Base-by-base conservation (phyloP, 2,888 invertebrate genomes). In the Aporophyla lueneburgensis region DNA sequence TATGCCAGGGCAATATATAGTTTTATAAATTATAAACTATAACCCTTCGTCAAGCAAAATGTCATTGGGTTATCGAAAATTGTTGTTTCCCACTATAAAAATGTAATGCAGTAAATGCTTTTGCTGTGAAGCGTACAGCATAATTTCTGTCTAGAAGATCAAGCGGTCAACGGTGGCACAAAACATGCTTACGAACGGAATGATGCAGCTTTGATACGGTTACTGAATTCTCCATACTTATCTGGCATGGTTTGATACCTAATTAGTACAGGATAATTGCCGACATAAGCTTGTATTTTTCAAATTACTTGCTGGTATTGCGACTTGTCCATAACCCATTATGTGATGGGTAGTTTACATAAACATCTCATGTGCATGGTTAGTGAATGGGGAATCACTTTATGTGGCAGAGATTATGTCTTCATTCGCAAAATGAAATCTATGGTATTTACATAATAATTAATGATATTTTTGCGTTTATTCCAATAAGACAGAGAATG, bases 121-220 rank as follows among this genome's bases (percentile, higher is more conserved):
- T 73, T 73, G 46, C 14, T 19, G 27, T 58, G 16, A 40, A 73
- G 62, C 51, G 72, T 73, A 75, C 72, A 33, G 16, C 58, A 80
- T 75, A 63, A 76, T 78, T 75, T 73, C 59, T 74, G 72, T 51
- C 21, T 24, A 56, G 40, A 76, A 68, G 72, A 86, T 76, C 72
- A 86, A 74, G 84, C 72, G 51, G 54, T 76, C 66, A 76, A 27
- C 74, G 56, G 59, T 76, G 51, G 68, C 46, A 46, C 53, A 65
- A 24, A 76, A 62, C 27, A 59, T 33, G 68, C 24, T 19, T 21
- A 53, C 43, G 27, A 27, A 53, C 12, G 63, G 27, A 61, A 74
- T 66, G 43, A 58, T 72, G 74, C 65, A 74, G 76, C 72, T 76
- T 83, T 83, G 67, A 86, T 74, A 72, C 67, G 68, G 27, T 74